Conservation (phyloP, 2,888 invertebrate genomes). For the Autographa pulchrina region DNA sequence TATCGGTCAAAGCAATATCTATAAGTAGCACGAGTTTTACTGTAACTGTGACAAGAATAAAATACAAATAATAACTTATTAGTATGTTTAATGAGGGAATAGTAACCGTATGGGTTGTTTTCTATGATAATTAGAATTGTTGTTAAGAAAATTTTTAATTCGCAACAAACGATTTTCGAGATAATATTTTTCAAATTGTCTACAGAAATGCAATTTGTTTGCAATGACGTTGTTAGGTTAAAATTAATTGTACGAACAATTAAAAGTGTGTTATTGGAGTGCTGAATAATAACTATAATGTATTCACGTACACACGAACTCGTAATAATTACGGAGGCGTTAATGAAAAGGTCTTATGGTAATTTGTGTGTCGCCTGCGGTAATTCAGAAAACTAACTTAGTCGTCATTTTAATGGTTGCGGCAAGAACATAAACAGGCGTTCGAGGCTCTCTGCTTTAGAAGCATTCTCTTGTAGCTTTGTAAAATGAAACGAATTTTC, state of each 20-base stretch:
- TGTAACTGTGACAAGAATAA: neutral
- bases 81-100: neutral
- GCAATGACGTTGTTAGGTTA: slow-evolving; percentile 16
- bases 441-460: slow-evolving; percentile 5
- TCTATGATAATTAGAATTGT: neutral
- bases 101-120: neutral
- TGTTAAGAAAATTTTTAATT: no score
- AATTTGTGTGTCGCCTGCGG: slow-evolving; percentile 29
- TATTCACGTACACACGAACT: slow-evolving; percentile 14
- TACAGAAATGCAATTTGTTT: slow-evolving; percentile 5
- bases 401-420: slow-evolving; percentile 31
- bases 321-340: slow-evolving; percentile 18
- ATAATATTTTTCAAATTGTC: no score
- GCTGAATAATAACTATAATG: slow-evolving; percentile 20
- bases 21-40: slow-evolving; percentile 15
- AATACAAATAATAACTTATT: neutral
- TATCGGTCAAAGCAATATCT: slow-evolving; percentile 26
- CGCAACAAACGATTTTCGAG: no score
- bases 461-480: neutral
- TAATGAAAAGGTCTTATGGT: slow-evolving; percentile 48
- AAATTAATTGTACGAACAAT: slow-evolving; percentile 24
- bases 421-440: slow-evolving; percentile 42
- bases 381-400: slow-evolving; percentile 30
- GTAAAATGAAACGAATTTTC: neutral
- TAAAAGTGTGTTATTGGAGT: slow-evolving; percentile 15